These are phyloP conservation scores for Brachyalestes nurse DNA, from an alignment of 2,797 vertebrate genomes.

Conservation along the genomic window DNA sequence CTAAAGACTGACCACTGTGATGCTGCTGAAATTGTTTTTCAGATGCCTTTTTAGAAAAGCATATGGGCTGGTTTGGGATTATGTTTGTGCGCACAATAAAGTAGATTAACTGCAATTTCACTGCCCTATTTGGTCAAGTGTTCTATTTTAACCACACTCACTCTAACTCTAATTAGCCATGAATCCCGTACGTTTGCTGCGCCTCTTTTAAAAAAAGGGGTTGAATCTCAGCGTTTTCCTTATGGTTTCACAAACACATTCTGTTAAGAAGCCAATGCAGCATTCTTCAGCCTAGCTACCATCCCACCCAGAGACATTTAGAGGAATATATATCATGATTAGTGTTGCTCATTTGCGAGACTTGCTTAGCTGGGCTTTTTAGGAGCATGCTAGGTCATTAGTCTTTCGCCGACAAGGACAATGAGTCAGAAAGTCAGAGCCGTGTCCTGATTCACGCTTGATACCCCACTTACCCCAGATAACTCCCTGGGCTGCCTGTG, in stretches of 20 bases:
- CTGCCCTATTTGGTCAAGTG: no score
- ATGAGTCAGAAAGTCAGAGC: conserved; percentile 35
- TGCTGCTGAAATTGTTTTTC: no score
- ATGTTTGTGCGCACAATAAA: no score
- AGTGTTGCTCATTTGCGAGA: conserved; percentile 49
- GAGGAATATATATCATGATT: conserved; percentile 44
- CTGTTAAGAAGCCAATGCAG: conserved; percentile 14
- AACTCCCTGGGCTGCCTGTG: conserved; percentile 14
- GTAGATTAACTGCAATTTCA: no score
- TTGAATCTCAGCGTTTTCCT: no score
- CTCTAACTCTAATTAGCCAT: no score
- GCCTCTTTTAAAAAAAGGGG: no score
- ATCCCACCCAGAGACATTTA: conserved; percentile 30
- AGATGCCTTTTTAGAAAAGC: no score
- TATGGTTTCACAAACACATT: conserved; percentile 6
- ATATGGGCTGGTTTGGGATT: no score
- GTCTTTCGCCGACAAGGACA: conserved; percentile 48
- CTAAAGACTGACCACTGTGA: no score
- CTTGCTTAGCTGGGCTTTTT: conserved; percentile 49
- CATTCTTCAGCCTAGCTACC: background rate
- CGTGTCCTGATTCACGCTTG: conserved; percentile 30
- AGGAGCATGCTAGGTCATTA: conserved; percentile 38
- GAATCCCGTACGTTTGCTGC: no score
- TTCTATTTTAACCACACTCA: no score
- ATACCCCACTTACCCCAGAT: conserved; percentile 33